Evolutionary conservation across 2,888 invertebrate species (phyloP), one percentile per base, ranked within the genome.

Genomic region (Drosophila barbarae): DNA sequence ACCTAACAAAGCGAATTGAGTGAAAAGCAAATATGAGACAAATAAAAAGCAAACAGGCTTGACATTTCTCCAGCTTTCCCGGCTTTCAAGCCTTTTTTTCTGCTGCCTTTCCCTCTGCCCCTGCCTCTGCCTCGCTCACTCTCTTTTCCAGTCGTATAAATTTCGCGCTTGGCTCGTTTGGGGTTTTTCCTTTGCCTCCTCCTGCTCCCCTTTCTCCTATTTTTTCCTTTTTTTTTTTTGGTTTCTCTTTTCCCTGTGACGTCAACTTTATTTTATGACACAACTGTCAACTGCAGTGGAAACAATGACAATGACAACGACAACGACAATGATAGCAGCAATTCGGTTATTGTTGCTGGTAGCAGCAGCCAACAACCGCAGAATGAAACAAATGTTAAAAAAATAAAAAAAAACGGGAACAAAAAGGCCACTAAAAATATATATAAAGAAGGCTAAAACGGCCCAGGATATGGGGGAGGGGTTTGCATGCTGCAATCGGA

Each of bases 1-100:
- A 76, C 66, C 76, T 71, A 82, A 87, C 85, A 86, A 85, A 87
- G 84, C 77, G 87, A 84, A 83, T 83, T 85, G 84, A 87, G 86
- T 86, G 86, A 77, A 85, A 80, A 74, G 81, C 87, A 86, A 87
- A 85, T 83, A 86, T 85, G 84, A 77, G 84, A 84, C 85, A 81
- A 81, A 80, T 84, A 83, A 85, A 85, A 83, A 59, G 73, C 69
- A 84, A 81, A 84, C 72, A 83, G 74, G 58, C 60, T 65, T 64
- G 56, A 66, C 57, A 56, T 53, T 57, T 52, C 65, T 60, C 50
- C 56, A 57, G 64, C 53, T 67, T 60, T 49, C 53, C 47, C 59
- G 23, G 58, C 50, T 70, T 70, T 68, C 38, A 53, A 70, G 53
- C 53, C 52, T 55, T 36, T 58, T 32, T 38, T 44, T 13, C 41